Evolutionary conservation across 2,888 invertebrate genomes (phyloP), one percentile per base, ranked within the genome.

Genomic region (Lottia gigantea): DNA sequence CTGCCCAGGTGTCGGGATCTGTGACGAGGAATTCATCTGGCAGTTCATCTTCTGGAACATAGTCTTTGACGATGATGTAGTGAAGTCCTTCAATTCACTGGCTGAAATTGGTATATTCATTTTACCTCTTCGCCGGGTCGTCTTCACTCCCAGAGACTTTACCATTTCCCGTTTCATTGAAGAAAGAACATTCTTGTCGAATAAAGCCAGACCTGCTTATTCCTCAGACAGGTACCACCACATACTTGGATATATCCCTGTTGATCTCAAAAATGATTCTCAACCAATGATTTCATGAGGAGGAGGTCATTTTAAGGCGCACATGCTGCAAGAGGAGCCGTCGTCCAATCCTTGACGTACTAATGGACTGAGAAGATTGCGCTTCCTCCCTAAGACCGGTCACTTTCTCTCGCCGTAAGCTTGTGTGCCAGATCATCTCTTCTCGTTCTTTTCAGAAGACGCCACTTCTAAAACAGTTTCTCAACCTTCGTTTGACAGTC

Each of bases 401-500:
- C n/a, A n/a, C n/a, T n/a, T n/a, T n/a, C n/a, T n/a, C n/a, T n/a
- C n/a, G n/a, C n/a, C n/a, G n/a, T n/a, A n/a, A n/a, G n/a, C n/a
- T n/a, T n/a, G n/a, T n/a, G n/a, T n/a, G n/a, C n/a, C n/a, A n/a
- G n/a, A n/a, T n/a, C n/a, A n/a, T n/a, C n/a, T n/a, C n/a, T n/a
- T n/a, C n/a, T n/a, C n/a, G n/a, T n/a, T n/a, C n/a, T 4, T 31
- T 31, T 31, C 31, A 31, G 2, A 31, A n/a, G n/a, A n/a, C n/a
- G 26, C 31, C 63, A 63, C 63, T 63, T 25, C 14, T 63, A 26
- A 63, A 63, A 63, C 63, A 63, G 40, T 63, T 40, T 40, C 15
- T 26, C 63, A 25, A n/a, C n/a, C n/a, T n/a, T n/a, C n/a, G n/a
- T n/a, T n/a, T n/a, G n/a, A n/a, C n/a, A n/a, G n/a, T n/a, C 26